phyloP scores from a whole-genome alignment of 2,797 vertebrate genomes.

The Oreonectes daqikongensis region DNA sequence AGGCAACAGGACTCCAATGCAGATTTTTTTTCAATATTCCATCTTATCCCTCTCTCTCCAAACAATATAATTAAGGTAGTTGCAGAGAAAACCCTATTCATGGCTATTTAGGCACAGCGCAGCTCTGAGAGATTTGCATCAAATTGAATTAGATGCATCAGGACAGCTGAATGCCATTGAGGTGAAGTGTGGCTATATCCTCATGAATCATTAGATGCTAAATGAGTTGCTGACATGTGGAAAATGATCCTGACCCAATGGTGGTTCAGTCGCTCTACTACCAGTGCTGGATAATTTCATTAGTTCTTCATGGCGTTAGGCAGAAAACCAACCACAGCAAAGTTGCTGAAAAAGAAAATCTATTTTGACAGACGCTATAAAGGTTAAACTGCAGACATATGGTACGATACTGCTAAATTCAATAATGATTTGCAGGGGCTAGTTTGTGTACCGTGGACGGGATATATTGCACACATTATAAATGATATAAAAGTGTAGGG shows the following conservation, averaged over 20 bases:
- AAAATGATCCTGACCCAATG: constrained; percentile 43
- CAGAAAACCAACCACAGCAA: constrained; percentile 39
- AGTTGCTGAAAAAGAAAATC: constrained; percentile 19
- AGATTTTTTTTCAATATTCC: background rate
- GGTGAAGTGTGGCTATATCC: constrained; percentile 33
- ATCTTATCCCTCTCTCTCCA: background rate
- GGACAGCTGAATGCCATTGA: constrained; percentile 48
- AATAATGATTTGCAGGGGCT: background rate
- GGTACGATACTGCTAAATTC: background rate
- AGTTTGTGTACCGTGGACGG: background rate
- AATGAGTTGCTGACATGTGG: constrained; percentile 42
- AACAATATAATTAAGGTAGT: constrained; percentile 22
- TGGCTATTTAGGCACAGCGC: constrained; percentile 39
- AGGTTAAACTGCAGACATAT: constrained; percentile 10
- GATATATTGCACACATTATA: background rate
- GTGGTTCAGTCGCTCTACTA: constrained; percentile 39
- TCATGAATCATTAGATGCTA: constrained; percentile 40
- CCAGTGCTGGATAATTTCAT: constrained; percentile 41
- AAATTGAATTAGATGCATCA: constrained; percentile 52
- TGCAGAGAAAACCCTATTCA: constrained; percentile 28
- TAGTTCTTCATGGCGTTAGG: constrained; percentile 39
- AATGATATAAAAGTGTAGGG: background rate
- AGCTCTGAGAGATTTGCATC: constrained; percentile 51
- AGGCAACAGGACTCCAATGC: too few relatives aligned
- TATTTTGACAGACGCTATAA: constrained; percentile 17